Evolutionary conservation across 2,797 vertebrate species (phyloP), one percentile per base, ranked within the genome.

Genomic region (Poecilia velifera): DNA sequence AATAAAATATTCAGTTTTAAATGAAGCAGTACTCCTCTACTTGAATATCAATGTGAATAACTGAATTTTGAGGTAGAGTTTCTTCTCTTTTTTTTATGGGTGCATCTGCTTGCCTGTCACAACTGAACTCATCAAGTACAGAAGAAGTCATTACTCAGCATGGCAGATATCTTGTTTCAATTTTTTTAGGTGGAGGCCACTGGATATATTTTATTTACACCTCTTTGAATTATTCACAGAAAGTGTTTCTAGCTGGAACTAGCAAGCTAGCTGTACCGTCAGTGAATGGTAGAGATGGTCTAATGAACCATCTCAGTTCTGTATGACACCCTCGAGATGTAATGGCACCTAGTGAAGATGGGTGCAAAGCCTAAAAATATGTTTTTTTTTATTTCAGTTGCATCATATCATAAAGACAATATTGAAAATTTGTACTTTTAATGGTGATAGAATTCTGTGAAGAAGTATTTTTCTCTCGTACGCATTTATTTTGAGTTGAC

Each of bases 201-300:
- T 76, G 62, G 86, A 88, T 90, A 95, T 96, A 91, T 94, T 95
- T 96, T 95, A 96, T 96, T 95, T 94, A 96, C 90, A 89, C 77
- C 51, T 74, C 68, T 82, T 83, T 96, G 83, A 93, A 96, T 96
- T 91, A 95, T 96, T 96, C 85, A 95, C 73, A 28, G 34, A 47
- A 73, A 83, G 53, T 90, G 79, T 91, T 91, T 92, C 91, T 86
- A 78, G 91, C 90, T 89, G 90, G 89, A 88, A 86, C 88, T 81
- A 75, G 89, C 89, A 77, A 31, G 88, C 86, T 88, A 88, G 86
- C 90, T 75, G 78, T 83, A 49, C 49, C 49, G 34, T 81, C 86
- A 46, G 59, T 78, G 85, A 91, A 82, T 39, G 90, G 77, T 51
- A 82, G 88, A 90, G 86, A 83, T 89, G 82, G 86, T 92, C 79